These are phyloP conservation scores for Halocynthia aurantium DNA, from an alignment of 23 tunicate genomes.

Conservation along the genomic window DNA sequence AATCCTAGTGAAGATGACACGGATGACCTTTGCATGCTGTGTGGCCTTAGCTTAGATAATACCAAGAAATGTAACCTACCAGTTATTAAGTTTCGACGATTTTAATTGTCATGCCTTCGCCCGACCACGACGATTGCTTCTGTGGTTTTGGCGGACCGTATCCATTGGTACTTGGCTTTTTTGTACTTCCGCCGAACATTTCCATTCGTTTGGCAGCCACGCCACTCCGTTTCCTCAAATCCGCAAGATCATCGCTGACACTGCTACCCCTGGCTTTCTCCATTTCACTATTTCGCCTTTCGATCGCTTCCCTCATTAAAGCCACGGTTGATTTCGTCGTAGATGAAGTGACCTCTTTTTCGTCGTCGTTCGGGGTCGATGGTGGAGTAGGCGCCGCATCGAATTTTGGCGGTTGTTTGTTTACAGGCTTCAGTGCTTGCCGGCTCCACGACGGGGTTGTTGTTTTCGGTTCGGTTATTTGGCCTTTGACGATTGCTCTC, in stretches of 20 bases:
- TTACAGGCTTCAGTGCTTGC: slow-evolving; percentile 4
- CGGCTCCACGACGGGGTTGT: slow-evolving; percentile 14
- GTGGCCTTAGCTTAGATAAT: too few relatives aligned
- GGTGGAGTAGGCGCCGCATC: background rate
- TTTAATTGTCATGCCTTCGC: slow-evolving; percentile 45
- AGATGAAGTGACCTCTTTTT: background rate
- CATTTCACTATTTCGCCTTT: slow-evolving; percentile 9
- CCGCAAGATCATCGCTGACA: slow-evolving; percentile 1
- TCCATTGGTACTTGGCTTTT: slow-evolving; percentile 2
- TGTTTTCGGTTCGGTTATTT: slow-evolving; percentile 5
- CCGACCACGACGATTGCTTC: slow-evolving; percentile 20
- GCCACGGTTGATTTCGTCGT: slow-evolving; percentile 8
- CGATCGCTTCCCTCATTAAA: slow-evolving; percentile 8
- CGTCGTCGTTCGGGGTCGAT: background rate
- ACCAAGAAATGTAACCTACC: too few relatives aligned
- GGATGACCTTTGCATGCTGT: too few relatives aligned
- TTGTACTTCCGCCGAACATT: slow-evolving; percentile 21
- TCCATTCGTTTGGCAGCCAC: background rate
- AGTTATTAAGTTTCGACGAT: slow-evolving; percentile 49
- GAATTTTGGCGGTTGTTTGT: background rate
- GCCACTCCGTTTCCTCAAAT: background rate
- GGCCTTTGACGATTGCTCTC: background rate
- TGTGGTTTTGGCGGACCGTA: background rate
- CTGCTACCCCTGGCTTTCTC: background rate
- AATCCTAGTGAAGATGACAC: too few relatives aligned